Evolutionary conservation across 1,140 invertebrate genomes (phyloP).

Genomic region (Galleria mellonella): DNA sequence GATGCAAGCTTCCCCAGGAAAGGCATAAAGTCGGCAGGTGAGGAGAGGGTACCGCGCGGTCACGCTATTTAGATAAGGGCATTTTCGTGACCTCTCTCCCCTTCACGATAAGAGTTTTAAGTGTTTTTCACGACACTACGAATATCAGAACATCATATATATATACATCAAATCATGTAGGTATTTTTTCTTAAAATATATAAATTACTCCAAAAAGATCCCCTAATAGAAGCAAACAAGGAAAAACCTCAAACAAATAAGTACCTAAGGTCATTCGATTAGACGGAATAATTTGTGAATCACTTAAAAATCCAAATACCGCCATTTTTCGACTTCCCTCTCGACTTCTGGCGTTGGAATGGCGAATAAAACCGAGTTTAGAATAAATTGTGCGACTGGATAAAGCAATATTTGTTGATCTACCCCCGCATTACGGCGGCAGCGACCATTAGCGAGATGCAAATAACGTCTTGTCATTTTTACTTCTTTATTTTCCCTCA

Average conservation of each 20-base stretch:
- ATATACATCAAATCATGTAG: neutral
- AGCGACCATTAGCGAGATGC: constrained; percentile 69
- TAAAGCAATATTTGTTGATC: constrained; percentile 73
- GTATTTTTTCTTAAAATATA: too few relatives aligned
- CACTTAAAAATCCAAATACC: constrained; percentile 60
- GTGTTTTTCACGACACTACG: constrained; percentile 17
- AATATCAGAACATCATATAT: constrained; percentile 3
- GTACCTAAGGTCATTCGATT: constrained; percentile 48
- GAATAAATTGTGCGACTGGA: constrained; percentile 71
- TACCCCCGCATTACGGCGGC: constrained; percentile 67
- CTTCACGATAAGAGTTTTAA: constrained; percentile 25
- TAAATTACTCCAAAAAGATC: constrained; percentile 1
- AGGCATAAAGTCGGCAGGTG: constrained; percentile 53
- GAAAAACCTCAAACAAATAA: constrained; percentile 39
- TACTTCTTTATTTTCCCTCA: constrained; percentile 67
- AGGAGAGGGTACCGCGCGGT: constrained; percentile 38
- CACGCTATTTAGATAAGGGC: constrained; percentile 52
- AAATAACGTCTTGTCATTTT: constrained; percentile 74
- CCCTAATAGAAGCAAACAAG: constrained; percentile 12
- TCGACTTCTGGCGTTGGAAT: constrained; percentile 50
- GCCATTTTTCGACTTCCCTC: constrained; percentile 47
- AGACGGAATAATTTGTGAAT: constrained; percentile 65
- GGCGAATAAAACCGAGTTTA: constrained; percentile 60
- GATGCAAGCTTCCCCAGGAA: constrained; percentile 38
- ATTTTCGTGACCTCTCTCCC: constrained; percentile 33